Base-by-base conservation (phyloP, 2,888 invertebrate genomes). In the Eurytoma adleriae region DNA sequence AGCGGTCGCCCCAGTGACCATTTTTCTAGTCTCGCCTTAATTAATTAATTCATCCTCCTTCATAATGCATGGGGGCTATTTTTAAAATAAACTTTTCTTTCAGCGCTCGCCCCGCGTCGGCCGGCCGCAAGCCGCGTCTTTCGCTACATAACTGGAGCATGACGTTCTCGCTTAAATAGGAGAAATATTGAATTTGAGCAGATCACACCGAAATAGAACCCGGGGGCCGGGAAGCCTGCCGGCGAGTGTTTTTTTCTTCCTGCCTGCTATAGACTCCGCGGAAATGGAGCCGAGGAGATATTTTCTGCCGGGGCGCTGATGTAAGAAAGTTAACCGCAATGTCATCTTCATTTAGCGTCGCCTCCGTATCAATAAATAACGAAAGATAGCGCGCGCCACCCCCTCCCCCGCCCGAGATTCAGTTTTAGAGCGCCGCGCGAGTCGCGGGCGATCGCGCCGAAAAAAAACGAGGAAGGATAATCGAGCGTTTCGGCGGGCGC, bases 321-420 rank as follows among this genome's bases (percentile, higher is more conserved):
- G 12, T 67, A 70, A 79, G 69, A 74, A 62, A 73, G 59, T 57
- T 75, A 40, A 40, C 27, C 20, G 75, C 66, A 71, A 71, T 75
- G 67, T 61, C 71, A 67, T 62, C 62, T 62, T 74, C 74, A 74
- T 79, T 79, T 79, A 79, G 48, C 64, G 61, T 69, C n/a, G 2
- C 56, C 62, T 18, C 20, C 54, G 16, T 5, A 14, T 59, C 69
- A 48, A 70, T 70, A 77, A 77, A 77, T 77, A 70, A 77, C 27
- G 20, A 50, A 64, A 64, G 48, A 64, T 30, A 18, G 54, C 3
- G 14, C 13, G 30, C 30, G 4, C 12, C 1, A 16, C 13, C 57
- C 18, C 24, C 40, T 40, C 1, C 40, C 40, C 40, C 10, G 1
- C 40, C 10, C 40, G 18, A 10, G 16, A 18, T 48, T 40, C 62